Conservation (phyloP, 92 coral and sea anemone species). For the Actinostola sp. region DNA sequence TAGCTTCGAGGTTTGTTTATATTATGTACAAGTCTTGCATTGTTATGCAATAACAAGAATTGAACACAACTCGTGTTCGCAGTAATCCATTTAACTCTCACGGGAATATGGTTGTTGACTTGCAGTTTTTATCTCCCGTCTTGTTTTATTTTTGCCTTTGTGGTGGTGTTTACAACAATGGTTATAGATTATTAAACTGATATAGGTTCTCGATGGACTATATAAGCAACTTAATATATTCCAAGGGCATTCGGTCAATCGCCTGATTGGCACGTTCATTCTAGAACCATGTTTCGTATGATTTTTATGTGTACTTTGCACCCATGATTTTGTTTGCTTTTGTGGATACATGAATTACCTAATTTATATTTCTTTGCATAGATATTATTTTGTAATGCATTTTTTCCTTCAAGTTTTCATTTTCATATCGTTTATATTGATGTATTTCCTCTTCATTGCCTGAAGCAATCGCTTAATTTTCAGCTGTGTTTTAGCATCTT, state of each 20-base stretch:
- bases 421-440: too few species aligned
- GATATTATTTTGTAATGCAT: too few species aligned
- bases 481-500: too few species aligned
- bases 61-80: background rate
- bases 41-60: conserved; percentile 1
- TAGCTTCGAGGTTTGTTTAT: conserved; percentile 89
- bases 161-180: background rate
- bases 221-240: background rate
- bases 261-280: background rate
- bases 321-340: too few species aligned
- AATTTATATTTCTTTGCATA: too few species aligned
- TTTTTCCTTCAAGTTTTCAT: too few species aligned
- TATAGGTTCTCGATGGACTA: background rate
- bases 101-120: conserved; percentile 9
- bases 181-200: background rate
- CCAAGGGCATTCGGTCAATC: conserved; percentile 1
- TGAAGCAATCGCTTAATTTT: too few species aligned
- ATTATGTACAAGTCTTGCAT: background rate
- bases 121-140: background rate
- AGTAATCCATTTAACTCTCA: background rate
- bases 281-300: too few species aligned
- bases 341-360: too few species aligned
- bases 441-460: too few species aligned
- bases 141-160: background rate
- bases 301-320: too few species aligned